Evolutionary conservation across 2,797 vertebrate genomes (phyloP), one percentile per base, ranked within the genome.

Genomic region (Galagoides demidoff): DNA sequence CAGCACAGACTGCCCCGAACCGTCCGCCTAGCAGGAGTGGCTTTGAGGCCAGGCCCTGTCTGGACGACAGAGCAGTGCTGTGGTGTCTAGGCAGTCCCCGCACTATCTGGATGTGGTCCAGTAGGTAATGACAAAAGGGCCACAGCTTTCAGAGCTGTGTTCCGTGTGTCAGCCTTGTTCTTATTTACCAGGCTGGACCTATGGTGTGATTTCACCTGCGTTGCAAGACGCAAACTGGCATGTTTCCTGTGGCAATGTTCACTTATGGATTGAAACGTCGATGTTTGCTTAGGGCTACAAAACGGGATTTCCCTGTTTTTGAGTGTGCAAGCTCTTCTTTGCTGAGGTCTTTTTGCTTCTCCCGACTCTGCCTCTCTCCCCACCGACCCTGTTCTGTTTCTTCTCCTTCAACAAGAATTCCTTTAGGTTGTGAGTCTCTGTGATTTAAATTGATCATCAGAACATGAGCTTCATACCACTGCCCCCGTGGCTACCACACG

Each of bases 401-500:
- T 49, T 71, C 90, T 52, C 57, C 52, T 79, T 23, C 22, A 11
- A 31, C 27, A 66, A 77, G 84, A n/a, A 14, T 85, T 77, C 70
- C 73, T 45, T 5, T 49, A 29, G 34, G 55, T 23, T 29, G 5
- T 20, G 43, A 27, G 9, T n/a, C 20, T 81, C 59, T 2, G 13
- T 14, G 14, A 49, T 17, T 59, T 13, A 20, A 17, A 31, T 37
- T 23, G 37, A 19, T 25, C n/a, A 3, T 66, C 10, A 25, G 45
- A 31, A 31, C 31, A 25, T 20, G 37, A 37, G 37, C 43, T 57
- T 27, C n/a, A 0, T 37, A 3, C 0, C 10, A 1, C 4, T 0
- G 17, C 27, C 34, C 16, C 13, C 0, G 0, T 0, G 45, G 57
- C 19, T 4, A 0, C 43, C 7, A 0, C 0, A 17, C 1, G 0